Evolutionary conservation across 1,140 invertebrate species (phyloP).

Genomic region (Conopomorpha cramerella): DNA sequence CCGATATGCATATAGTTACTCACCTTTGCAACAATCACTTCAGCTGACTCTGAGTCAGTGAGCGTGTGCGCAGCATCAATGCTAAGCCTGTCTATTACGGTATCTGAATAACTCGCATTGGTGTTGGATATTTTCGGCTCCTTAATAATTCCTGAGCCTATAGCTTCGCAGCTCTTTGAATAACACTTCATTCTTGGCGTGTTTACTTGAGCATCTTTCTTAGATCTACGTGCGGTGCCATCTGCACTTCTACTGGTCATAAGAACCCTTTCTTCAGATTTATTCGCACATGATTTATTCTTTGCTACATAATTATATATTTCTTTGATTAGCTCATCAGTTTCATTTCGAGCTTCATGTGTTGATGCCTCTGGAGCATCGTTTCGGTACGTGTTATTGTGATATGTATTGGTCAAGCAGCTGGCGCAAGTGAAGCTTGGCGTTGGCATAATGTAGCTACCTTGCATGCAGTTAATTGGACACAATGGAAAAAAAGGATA

Average conservation of each 20-base stretch:
- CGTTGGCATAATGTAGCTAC: constrained; percentile 21
- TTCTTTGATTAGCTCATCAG: constrained; percentile 39
- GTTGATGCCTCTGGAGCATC: constrained; percentile 6
- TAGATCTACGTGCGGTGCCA: constrained; percentile 17
- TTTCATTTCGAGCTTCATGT: constrained; percentile 12
- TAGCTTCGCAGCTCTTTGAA: constrained; percentile 46
- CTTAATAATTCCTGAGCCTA: constrained; percentile 20
- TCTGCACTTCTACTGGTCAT: constrained; percentile 26
- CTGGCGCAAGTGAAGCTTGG: constrained; percentile 25
- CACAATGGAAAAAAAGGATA: constrained; percentile 37
- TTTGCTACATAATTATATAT: constrained; percentile 38
- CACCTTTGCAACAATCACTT: constrained; percentile 25
- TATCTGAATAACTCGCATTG: constrained; percentile 34
- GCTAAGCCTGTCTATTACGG: constrained; percentile 32
- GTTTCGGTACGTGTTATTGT: constrained; percentile 19
- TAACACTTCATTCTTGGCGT: constrained; percentile 28
- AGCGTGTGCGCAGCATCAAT: too few species aligned
- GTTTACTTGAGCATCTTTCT: constrained; percentile 29
- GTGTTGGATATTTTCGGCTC: constrained; percentile 15
- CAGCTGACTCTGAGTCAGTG: too few species aligned
- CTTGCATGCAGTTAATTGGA: constrained; percentile 34
- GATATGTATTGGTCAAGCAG: too few species aligned
- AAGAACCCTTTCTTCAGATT: constrained; percentile 12
- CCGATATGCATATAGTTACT: neutral
- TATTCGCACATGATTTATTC: too few species aligned